Percentiles rank a stretch among this genome's conserved stretches.
phyloP scores from a whole-genome alignment of 1,140 invertebrate species.

The Pseudomyrmex flavicornis region DNA sequence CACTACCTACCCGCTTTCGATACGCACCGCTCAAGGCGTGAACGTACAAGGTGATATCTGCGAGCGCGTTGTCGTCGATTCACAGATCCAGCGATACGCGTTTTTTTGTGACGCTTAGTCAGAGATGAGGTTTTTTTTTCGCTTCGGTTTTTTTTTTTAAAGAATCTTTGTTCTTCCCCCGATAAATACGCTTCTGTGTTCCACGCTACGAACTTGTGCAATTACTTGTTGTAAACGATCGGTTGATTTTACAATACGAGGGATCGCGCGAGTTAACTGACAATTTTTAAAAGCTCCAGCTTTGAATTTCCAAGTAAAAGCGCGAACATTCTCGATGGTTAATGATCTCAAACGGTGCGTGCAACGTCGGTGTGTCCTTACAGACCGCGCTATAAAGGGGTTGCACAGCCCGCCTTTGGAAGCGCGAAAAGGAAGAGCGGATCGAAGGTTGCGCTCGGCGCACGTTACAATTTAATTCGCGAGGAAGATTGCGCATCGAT shows the following conservation, averaged over 20 bases:
- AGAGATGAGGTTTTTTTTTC: not conserved
- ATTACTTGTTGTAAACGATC: too few relatives aligned
- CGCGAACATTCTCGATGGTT: not conserved
- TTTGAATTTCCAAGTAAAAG: not conserved
- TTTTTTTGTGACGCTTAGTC: not conserved
- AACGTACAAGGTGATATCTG: slow-evolving; percentile 54
- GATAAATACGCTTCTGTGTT: not conserved
- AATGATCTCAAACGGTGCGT: slow-evolving; percentile 29
- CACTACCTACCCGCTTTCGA: slow-evolving; percentile 65
- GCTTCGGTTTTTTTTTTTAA: not conserved
- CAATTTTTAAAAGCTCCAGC: not conserved
- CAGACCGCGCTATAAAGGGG: slow-evolving; percentile 9
- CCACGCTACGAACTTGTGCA: too few relatives aligned
- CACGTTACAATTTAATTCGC: too few relatives aligned
- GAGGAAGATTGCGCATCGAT: too few relatives aligned
- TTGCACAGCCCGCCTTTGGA: not conserved
- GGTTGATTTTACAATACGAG: too few relatives aligned
- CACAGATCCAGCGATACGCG: slow-evolving; percentile 17
- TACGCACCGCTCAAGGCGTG: slow-evolving; percentile 23
- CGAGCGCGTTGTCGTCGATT: slow-evolving; percentile 9
- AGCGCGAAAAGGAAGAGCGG: not conserved
- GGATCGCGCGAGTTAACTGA: not conserved
- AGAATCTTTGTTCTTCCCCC: not conserved
- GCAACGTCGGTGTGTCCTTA: slow-evolving; percentile 19
- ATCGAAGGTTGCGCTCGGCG: not conserved